These are phyloP conservation scores for Chaetoderma sp. DNA, from an alignment of 2,888 invertebrate genomes.

Conservation along the genomic window DNA sequence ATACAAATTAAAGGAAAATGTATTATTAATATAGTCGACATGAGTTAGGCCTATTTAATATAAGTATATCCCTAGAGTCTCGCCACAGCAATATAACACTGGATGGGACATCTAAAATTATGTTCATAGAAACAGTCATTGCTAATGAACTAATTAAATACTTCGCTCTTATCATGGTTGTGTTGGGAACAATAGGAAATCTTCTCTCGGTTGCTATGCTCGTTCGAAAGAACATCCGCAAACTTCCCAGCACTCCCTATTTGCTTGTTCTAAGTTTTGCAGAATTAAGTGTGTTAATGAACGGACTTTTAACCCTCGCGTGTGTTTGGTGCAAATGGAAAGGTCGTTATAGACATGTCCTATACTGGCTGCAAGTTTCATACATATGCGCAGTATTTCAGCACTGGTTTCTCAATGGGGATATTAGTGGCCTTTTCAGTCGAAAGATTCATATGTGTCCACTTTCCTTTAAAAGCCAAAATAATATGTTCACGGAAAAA, in stretches of 20 bases:
- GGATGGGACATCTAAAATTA: too few relatives aligned
- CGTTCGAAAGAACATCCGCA: conserved; percentile 2
- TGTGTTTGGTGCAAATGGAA: background rate
- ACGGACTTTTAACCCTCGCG: background rate
- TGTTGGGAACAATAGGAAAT: background rate
- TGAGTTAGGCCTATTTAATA: too few relatives aligned
- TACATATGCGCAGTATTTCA: background rate
- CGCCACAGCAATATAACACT: too few relatives aligned
- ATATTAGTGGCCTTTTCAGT: conserved; percentile 2
- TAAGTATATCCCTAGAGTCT: too few relatives aligned
- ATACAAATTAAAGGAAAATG: too few relatives aligned
- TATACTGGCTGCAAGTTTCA: conserved; percentile 4
- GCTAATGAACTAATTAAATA: too few relatives aligned
- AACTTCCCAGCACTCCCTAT: background rate
- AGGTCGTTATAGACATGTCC: background rate
- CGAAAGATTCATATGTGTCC: background rate
- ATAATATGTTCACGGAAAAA: background rate
- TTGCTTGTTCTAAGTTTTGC: background rate
- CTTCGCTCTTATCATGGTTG: background rate
- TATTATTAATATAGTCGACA: too few relatives aligned
- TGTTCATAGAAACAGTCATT: too few relatives aligned
- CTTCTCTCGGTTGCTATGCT: background rate
- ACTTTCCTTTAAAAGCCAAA: background rate
- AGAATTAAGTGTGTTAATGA: background rate
- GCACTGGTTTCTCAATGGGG: background rate